phyloP scores from a whole-genome alignment of 1,140 invertebrate species.

The Drosophila pseudoobscura region DNA sequence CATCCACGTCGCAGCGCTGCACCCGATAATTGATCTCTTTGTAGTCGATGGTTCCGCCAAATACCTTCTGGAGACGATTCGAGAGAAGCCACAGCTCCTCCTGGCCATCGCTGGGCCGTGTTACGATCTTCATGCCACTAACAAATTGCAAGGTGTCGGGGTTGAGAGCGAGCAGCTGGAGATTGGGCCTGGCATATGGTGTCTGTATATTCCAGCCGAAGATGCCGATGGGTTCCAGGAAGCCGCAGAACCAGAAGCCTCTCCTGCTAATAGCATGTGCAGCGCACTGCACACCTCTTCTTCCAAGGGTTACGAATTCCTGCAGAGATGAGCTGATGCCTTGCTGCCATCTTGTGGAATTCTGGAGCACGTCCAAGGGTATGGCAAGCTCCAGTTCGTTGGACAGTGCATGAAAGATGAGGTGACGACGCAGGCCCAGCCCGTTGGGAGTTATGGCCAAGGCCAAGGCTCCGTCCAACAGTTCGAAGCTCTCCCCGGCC shows the following conservation, averaged over 20 bases:
- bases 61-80: conserved; percentile 85
- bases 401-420: conserved; percentile 55
- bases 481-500: conserved; percentile 86
- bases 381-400: conserved; percentile 70
- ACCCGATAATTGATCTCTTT: conserved; percentile 74
- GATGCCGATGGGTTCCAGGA: conserved; percentile 58
- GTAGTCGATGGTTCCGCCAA: conserved; percentile 85
- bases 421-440: conserved; percentile 36
- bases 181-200: conserved; percentile 43
- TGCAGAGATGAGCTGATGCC: conserved; percentile 48
- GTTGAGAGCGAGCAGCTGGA: conserved; percentile 69
- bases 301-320: conserved; percentile 51
- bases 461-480: conserved; percentile 54
- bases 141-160: conserved; percentile 86
- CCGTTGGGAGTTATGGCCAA: conserved; percentile 46
- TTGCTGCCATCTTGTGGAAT: conserved; percentile 44
- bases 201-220: conserved; percentile 62
- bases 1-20: conserved; percentile 60
- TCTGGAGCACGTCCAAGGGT: conserved; percentile 56
- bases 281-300: conserved; percentile 60
- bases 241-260: conserved; percentile 54
- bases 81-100: conserved; percentile 63
- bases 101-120: conserved; percentile 82
- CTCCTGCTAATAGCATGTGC: conserved; percentile 42
- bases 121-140: conserved; percentile 88